Evolutionary conservation across 2,113 vertebrate species (phyloP), one percentile per base, ranked within the genome.

Genomic region (Eptatretus burgeri): DNA sequence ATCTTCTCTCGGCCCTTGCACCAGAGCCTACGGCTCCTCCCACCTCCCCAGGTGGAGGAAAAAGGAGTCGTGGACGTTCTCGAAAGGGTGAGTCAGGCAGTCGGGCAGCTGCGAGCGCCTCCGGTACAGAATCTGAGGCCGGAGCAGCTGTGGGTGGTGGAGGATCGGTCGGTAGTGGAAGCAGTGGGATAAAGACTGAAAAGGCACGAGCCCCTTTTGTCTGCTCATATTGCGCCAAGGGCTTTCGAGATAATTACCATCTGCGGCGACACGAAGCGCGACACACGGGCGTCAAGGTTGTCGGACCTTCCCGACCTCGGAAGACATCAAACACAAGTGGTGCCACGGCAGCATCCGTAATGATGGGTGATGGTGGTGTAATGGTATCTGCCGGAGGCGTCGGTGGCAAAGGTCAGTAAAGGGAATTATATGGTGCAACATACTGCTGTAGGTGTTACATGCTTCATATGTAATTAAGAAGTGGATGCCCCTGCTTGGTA

Each of bases 231-330:
- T 96, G 89, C 77, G 87, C 80, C 80, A 96, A 96, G 77, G 85
- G 87, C 68, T 96, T 96, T 76, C 82, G 89, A 71, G 89, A 94
- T 78, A 96, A 87, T 75, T 96, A 94, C 75, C 89, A 96, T 75
- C 78, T 96, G 73, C 81, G 89, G 69, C 82, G 88, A 71, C 89
- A 96, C 1, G 85, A 93, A 71, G 94, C 85, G 68, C 93, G 86
- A 75, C 89, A 96, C 74, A 96, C 89, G 52, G 89, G 89, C 65
- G 85, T 93, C 72, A 96, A 96, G 74, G 80, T 96, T 80, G 85
- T 96, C 70, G 89, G 87, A 51, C 78, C 83, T 75, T 79, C 86
- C 72, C 53, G 53, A 10, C 16, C 53, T 19, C 94, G 93, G 78
- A 96, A 94, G 79, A 79, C 78, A 12, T 79, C 83, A 64, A 82